Percentiles rank a stretch among this genome's conserved stretches.
These are phyloP conservation scores for Nasonia longicornis DNA, from an alignment of 1,140 invertebrate species.

Conservation along the genomic window DNA sequence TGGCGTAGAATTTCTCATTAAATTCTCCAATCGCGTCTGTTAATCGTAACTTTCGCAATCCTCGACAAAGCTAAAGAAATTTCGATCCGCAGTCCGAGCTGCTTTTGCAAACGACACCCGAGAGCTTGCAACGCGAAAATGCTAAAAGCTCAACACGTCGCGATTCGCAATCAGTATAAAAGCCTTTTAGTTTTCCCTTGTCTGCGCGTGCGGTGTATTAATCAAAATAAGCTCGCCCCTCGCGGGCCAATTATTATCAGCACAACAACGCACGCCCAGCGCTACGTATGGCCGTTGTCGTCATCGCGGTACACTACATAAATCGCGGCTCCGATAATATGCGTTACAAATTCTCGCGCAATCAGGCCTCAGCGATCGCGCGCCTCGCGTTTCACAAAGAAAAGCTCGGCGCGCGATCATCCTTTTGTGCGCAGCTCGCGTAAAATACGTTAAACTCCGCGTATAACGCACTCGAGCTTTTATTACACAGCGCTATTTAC, in stretches of 20 bases:
- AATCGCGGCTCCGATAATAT: neutral
- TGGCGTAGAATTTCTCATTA: no score
- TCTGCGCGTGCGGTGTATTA: neutral
- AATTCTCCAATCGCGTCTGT: no score
- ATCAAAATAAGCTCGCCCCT: neutral
- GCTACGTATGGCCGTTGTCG: neutral
- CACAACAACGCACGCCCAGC: neutral
- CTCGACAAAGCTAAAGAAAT: no score
- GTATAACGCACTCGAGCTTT: constrained; percentile 4
- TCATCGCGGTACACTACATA: neutral
- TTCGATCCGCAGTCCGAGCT: no score
- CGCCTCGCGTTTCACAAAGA: neutral
- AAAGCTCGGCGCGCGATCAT: neutral
- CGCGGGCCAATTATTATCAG: neutral
- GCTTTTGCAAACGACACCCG: no score
- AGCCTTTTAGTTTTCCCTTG: neutral
- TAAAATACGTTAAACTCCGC: neutral
- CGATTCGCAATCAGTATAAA: neutral
- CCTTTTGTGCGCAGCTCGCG: no score
- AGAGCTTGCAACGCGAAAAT: no score
- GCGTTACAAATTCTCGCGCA: neutral
- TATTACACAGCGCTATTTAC: constrained; percentile 4
- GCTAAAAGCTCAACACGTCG: no score
- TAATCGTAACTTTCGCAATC: no score
- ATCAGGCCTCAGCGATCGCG: neutral